Conservation (phyloP, 2,113 vertebrate species). For the Halichoeres trimaculatus region DNA sequence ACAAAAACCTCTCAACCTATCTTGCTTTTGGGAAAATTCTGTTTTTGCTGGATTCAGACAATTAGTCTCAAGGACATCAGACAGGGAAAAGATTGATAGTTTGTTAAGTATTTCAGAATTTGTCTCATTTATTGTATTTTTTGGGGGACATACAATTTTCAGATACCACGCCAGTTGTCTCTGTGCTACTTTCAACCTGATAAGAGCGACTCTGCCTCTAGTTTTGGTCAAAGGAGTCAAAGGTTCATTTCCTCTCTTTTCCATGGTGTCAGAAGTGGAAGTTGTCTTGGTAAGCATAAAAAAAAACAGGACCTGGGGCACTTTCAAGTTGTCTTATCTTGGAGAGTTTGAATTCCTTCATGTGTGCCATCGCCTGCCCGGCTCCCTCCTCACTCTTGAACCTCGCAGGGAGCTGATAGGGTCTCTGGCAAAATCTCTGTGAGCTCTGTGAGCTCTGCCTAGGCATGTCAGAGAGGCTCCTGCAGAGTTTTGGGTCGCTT, state of each 20-base stretch:
- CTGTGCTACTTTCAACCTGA: slow-evolving; percentile 14
- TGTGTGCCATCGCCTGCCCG: slow-evolving; percentile 64
- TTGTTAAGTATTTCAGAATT: slow-evolving; percentile 3
- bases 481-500: slow-evolving; percentile 37
- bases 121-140: slow-evolving; percentile 18
- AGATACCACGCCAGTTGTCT: slow-evolving; percentile 8
- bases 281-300: slow-evolving; percentile 34
- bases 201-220: slow-evolving; percentile 5
- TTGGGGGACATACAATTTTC: slow-evolving; percentile 34
- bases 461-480: slow-evolving; percentile 60
- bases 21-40: background rate
- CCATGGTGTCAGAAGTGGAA: slow-evolving; percentile 29
- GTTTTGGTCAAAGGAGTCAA: slow-evolving; percentile 35
- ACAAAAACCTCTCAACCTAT: slow-evolving; percentile 1
- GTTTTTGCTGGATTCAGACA: slow-evolving; percentile 22
- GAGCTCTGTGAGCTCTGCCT: slow-evolving; percentile 50
- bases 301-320: slow-evolving; percentile 43
- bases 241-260: slow-evolving; percentile 11
- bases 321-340: slow-evolving; percentile 73
- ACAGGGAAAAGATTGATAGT: background rate
- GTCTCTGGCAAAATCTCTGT: slow-evolving; percentile 63
- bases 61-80: background rate
- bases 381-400: slow-evolving; percentile 47
- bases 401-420: slow-evolving; percentile 63
- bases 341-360: slow-evolving; percentile 73